Evolutionary conservation across 2,797 vertebrate species (phyloP).

Genomic region (Anas bernieri): DNA sequence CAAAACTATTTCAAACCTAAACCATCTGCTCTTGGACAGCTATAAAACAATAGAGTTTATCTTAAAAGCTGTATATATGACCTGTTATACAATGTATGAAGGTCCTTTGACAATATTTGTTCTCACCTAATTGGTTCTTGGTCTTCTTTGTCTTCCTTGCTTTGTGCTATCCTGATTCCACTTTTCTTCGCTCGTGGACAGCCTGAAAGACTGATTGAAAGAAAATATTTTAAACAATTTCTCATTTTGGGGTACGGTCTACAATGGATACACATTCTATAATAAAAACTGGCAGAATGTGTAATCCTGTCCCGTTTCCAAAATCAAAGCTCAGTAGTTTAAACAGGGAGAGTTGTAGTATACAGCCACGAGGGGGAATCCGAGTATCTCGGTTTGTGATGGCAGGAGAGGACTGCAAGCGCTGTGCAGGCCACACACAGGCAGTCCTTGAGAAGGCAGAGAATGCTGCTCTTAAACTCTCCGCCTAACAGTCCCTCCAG

Average conservation of each 20-base stretch:
- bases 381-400: accelerated
- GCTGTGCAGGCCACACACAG: neutral
- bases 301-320: neutral
- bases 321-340: neutral
- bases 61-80: neutral
- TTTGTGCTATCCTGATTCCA: conserved; percentile 98
- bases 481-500: neutral
- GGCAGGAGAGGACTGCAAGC: neutral
- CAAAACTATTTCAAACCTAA: neutral
- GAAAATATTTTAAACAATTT: conserved; percentile 24
- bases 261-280: neutral
- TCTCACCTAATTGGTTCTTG: conserved; percentile 98
- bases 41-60: neutral
- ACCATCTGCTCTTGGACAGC: neutral
- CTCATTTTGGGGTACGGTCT: neutral
- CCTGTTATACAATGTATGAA: neutral
- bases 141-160: conserved; percentile 99
- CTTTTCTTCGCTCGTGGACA: conserved; percentile 98
- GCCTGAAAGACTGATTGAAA: conserved; percentile 92
- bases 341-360: neutral
- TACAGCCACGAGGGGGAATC: conserved; percentile 4
- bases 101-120: neutral
- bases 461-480: neutral
- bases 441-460: neutral
- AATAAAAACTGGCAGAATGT: neutral